phyloP scores from a whole-genome alignment of 2,113 vertebrate genomes.

The Eupsittula cactorum region DNA sequence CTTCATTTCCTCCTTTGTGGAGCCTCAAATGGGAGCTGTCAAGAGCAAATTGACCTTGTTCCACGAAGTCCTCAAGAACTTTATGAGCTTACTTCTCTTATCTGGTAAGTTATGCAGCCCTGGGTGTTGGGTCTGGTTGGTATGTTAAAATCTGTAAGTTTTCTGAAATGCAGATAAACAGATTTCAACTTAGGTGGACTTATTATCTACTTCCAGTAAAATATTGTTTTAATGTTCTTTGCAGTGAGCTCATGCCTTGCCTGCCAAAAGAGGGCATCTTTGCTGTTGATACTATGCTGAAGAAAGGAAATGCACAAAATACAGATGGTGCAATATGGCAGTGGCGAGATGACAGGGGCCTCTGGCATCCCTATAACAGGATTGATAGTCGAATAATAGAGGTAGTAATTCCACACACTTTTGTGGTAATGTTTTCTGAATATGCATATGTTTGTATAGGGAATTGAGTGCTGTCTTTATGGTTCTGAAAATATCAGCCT shows the following conservation, averaged over 20 bases:
- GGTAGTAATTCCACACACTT: conserved; percentile 77
- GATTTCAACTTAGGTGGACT: background rate
- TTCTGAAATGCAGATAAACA: background rate
- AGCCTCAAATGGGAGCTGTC: conserved; percentile 95
- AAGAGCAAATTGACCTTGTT: conserved; percentile 97
- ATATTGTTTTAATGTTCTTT: conserved; percentile 46
- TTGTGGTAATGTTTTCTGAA: background rate
- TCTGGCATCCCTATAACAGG: conserved; percentile 98
- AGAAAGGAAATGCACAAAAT: conserved; percentile 96
- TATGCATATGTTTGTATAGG: background rate
- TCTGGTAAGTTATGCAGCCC: conserved; percentile 83
- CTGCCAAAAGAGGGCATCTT: conserved; percentile 98
- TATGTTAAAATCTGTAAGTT: background rate
- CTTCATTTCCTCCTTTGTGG: conserved; percentile 97
- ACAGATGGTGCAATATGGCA: conserved; percentile 98
- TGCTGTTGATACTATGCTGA: conserved; percentile 97
- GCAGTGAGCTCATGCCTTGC: conserved; percentile 98
- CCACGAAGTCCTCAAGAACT: conserved; percentile 97
- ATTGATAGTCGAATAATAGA: conserved; percentile 99
- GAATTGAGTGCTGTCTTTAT: background rate
- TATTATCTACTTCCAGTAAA: conserved; percentile 3
- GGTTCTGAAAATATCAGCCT: background rate
- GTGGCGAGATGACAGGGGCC: conserved; percentile 95
- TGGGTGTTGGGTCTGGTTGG: background rate
- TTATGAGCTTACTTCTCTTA: conserved; percentile 97